Base-by-base conservation (phyloP, 2,888 invertebrate genomes). In the Ornithoptera alexandrae region DNA sequence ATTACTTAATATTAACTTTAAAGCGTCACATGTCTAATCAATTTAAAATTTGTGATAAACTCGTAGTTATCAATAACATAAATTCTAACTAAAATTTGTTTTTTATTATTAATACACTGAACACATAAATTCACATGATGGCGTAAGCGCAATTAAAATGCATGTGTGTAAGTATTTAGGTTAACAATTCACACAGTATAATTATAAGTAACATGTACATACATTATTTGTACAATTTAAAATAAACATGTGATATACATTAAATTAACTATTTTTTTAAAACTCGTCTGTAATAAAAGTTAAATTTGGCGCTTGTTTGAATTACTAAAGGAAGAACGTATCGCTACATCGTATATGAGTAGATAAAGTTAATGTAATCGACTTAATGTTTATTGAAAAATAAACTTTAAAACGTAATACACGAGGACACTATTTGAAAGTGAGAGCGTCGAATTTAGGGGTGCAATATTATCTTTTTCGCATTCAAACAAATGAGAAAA, bases 401-500 rank as follows among this genome's bases (percentile, higher is more conserved):
- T 77, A 24, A 75, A 77, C 85, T 81, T 79, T 86, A 83, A 56
- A 69, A 0, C 0, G 0, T 7, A 10, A 15, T 0, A 1, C 0
- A 76, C 81, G 82, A 74, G 73, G 76, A 63, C 74, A 69, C 69
- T 73, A 78, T 73, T 82, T 73, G 59, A 53, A 61, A 67, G 59
- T 61, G 18, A 30, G 15, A 3, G 7, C 53, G 64, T 74, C 80
- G 78, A 77, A 84, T 87, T 87, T 84, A 79, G 88, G 42, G 87
- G 85, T 82, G 88, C 84, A 87, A 88, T 87, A 89, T 90, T 90
- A 92, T 91, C 90, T 89, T 85, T 85, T 84, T 81, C 81, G 78
- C 88, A 84, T 86, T 81, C 89, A 84, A 89, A 91, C 90, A 90
- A 90, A 91, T 86, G 90, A 86, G 88, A 91, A 92, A 92, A 92